Conservation (phyloP, 1,140 invertebrate species). For the Latrodectus geometricus region DNA sequence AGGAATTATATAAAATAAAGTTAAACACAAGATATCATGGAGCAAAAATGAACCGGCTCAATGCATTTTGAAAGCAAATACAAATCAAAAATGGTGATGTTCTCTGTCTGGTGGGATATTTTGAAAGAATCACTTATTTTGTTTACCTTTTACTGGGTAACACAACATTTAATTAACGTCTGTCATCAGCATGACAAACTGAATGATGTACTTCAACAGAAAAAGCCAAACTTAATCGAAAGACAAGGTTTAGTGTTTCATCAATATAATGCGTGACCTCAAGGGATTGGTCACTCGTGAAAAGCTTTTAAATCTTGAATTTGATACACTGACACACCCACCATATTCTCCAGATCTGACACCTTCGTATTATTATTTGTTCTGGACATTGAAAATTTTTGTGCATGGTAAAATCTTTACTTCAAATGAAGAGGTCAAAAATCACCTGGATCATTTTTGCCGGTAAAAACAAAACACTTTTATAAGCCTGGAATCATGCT, state of each 20-base stretch:
- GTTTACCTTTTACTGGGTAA: not conserved
- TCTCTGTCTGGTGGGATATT: conserved; percentile 9
- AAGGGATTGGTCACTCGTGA: conserved; percentile 7
- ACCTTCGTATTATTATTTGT: no score
- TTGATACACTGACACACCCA: conserved; percentile 1
- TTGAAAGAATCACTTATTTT: not conserved
- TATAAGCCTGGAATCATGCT: conserved; percentile 6
- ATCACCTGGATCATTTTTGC: conserved; percentile 13
- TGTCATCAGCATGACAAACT: no score
- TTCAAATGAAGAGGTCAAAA: conserved; percentile 12
- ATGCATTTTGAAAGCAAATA: not conserved
- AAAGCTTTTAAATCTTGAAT: conserved; percentile 26
- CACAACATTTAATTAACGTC: not conserved
- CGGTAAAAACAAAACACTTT: not conserved
- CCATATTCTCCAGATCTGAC: conserved; percentile 9
- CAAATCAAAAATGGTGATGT: not conserved
- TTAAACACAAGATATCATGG: conserved; percentile 5
- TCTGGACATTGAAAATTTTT: no score
- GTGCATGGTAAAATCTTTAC: not conserved
- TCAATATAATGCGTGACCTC: conserved; percentile 26
- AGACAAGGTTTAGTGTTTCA: conserved; percentile 15
- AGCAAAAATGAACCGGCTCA: not conserved
- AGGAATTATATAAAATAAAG: not conserved
- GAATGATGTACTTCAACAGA: conserved; percentile 13
- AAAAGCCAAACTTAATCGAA: conserved; percentile 16